Conservation (phyloP, 2,888 invertebrate species). For the Epinotia demarniana region DNA sequence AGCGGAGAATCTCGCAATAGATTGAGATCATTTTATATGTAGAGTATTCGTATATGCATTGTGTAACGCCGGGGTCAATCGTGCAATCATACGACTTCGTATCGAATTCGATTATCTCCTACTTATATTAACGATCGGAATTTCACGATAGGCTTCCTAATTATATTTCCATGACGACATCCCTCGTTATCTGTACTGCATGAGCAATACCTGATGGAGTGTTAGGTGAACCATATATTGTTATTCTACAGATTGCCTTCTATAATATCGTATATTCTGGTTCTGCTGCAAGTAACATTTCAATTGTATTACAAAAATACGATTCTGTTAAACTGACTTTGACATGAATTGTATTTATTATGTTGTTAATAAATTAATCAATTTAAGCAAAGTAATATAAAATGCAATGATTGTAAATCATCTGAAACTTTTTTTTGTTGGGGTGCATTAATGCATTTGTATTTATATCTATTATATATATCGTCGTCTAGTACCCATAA, state of each 20-base stretch:
- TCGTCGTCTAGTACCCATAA: too few relatives aligned
- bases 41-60: conserved; percentile 40
- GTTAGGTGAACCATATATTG: neutral
- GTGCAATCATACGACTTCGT: conserved; percentile 40
- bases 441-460: too few relatives aligned
- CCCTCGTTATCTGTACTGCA: conserved; percentile 19
- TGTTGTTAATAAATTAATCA: too few relatives aligned
- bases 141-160: conserved; percentile 34
- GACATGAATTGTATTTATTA: too few relatives aligned
- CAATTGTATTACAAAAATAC: neutral
- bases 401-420: too few relatives aligned
- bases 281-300: neutral
- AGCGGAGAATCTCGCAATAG: conserved; percentile 35
- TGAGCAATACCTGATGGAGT: conserved; percentile 6
- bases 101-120: conserved; percentile 42
- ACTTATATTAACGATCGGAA: conserved; percentile 42
- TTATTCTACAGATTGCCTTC: neutral
- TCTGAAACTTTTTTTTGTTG: too few relatives aligned
- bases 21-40: conserved; percentile 34
- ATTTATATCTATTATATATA: too few relatives aligned
- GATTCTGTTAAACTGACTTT: neutral
- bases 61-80: conserved; percentile 39
- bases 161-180: conserved; percentile 36
- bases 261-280: neutral
- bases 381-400: too few relatives aligned